Conservation (phyloP, 2,113 vertebrate genomes). For the Cinclus mexicanus region DNA sequence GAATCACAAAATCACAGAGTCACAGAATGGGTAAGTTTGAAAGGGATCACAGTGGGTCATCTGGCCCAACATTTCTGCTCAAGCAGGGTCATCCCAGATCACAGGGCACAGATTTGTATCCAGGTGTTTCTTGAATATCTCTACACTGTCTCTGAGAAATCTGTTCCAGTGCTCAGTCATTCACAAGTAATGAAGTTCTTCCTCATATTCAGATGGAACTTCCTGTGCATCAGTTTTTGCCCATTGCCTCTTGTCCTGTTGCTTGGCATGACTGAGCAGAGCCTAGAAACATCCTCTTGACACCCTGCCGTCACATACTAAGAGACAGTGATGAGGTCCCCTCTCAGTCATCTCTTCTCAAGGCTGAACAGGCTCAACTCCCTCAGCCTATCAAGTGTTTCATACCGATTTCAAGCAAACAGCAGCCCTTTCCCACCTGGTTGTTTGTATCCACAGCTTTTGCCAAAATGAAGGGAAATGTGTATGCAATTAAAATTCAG, state of each 20-base stretch:
- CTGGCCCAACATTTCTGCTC: neutral
- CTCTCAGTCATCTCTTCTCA: fast-evolving
- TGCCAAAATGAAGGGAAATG: neutral
- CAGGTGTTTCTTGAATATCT: neutral
- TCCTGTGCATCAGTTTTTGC: neutral
- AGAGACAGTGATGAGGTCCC: neutral
- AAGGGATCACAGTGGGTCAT: neutral
- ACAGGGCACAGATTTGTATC: neutral
- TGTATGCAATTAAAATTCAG: neutral
- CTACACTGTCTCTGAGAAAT: neutral
- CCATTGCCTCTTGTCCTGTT: neutral
- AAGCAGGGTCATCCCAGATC: neutral
- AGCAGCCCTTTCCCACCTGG: neutral
- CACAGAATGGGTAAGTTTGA: neutral
- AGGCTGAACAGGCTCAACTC: no score
- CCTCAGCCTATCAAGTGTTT: neutral
- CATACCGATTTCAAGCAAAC: neutral
- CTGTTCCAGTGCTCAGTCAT: neutral
- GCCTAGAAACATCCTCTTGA: neutral
- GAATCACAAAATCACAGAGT: neutral
- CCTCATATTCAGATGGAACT: neutral
- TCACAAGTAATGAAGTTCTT: neutral
- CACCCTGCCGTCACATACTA: neutral
- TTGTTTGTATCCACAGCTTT: neutral
- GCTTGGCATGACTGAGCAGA: neutral